phyloP scores from a whole-genome alignment of 2,797 vertebrate genomes.

The Arremon aurantiirostris region DNA sequence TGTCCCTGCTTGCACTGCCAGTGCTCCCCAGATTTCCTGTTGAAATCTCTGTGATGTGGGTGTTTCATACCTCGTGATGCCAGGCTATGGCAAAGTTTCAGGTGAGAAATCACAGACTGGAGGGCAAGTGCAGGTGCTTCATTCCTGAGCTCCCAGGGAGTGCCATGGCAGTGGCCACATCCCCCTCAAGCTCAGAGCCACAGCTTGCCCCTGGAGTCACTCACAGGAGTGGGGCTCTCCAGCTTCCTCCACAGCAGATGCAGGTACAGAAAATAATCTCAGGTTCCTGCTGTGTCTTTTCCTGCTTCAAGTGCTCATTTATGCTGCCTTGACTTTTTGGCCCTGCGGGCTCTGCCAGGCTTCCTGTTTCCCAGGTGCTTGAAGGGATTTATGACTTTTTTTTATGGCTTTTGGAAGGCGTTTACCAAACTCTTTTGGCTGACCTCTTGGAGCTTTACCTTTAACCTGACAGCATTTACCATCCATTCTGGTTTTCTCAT shows the following conservation, averaged over 20 bases:
- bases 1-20: not conserved
- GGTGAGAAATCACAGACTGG: not conserved
- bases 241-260: not conserved
- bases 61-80: fast-evolving
- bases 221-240: not conserved
- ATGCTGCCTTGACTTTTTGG: not conserved
- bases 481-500: slow-evolving; percentile 2
- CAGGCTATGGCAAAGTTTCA: not conserved
- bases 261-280: not conserved
- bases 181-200: not conserved
- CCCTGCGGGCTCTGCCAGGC: not conserved
- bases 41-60: not conserved
- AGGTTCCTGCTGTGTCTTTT: not conserved
- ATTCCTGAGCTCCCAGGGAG: not conserved
- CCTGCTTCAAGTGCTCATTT: not conserved
- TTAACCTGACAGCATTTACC: slow-evolving; percentile 13
- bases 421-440: not conserved
- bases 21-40: not conserved
- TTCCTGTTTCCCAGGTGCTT: slow-evolving; percentile 36
- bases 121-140: not conserved
- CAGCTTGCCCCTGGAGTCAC: fast-evolving
- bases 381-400: slow-evolving; percentile 6
- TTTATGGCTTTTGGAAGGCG: not conserved
- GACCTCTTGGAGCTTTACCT: slow-evolving; percentile 16
- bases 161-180: fast-evolving